phyloP scores from a whole-genome alignment of 2,797 vertebrate genomes.

The Apogon talboti region DNA sequence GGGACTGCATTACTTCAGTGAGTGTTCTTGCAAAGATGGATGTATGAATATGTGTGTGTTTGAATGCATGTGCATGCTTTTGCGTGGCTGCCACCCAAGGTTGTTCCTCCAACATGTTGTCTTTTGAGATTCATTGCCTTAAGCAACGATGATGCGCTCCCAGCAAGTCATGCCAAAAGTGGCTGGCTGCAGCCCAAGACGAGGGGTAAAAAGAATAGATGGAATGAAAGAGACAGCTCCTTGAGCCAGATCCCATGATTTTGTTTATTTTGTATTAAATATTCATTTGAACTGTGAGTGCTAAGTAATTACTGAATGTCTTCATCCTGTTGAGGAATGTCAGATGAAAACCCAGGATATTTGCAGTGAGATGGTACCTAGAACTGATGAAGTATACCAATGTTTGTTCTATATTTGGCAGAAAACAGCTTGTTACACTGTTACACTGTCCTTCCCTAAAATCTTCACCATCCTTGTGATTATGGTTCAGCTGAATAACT shows the following conservation, averaged over 20 bases:
- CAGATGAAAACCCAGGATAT: constrained; percentile 36
- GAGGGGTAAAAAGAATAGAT: constrained; percentile 42
- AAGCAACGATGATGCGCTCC: constrained; percentile 70
- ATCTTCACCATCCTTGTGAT: constrained; percentile 6
- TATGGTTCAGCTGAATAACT: background rate
- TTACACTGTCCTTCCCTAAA: constrained; percentile 19
- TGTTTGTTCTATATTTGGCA: constrained; percentile 16
- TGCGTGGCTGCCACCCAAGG: constrained; percentile 64
- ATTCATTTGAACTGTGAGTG: constrained; percentile 47
- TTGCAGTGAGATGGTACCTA: constrained; percentile 23
- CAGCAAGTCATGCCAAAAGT: constrained; percentile 70
- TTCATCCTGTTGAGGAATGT: constrained; percentile 44
- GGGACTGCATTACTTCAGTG: background rate
- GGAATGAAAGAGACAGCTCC: constrained; percentile 45
- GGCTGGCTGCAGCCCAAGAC: constrained; percentile 68
- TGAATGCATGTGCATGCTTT: constrained; percentile 23
- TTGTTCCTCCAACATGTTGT: constrained; percentile 73
- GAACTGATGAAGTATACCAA: constrained; percentile 31
- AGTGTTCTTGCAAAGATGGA: background rate
- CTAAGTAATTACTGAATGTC: constrained; percentile 52
- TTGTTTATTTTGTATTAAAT: constrained; percentile 57
- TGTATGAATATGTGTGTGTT: constrained; percentile 5
- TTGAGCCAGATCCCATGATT: constrained; percentile 62
- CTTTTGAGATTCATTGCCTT: constrained; percentile 75
- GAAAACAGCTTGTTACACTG: background rate